phyloP scores from a whole-genome alignment of 1,140 invertebrate genomes.

The Chymomyza costata region DNA sequence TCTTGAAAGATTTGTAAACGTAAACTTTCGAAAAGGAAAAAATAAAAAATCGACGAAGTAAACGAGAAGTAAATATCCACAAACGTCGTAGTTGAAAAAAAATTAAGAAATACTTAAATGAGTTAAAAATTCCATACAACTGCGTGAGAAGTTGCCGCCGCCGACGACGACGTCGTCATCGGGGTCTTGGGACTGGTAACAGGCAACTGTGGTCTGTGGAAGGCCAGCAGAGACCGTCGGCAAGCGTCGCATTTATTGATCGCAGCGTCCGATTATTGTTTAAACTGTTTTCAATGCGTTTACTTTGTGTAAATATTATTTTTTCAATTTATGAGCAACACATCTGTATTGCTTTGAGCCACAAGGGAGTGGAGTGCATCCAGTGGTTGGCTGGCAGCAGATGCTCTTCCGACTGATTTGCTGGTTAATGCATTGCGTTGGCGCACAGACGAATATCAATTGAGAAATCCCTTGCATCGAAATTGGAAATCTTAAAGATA shows the following conservation, averaged over 20 bases:
- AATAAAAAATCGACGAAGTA: constrained; percentile 35
- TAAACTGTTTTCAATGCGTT: constrained; percentile 74
- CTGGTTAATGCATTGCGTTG: constrained; percentile 29
- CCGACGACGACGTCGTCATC: constrained; percentile 13
- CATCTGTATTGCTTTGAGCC: not conserved
- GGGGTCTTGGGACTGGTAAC: not conserved
- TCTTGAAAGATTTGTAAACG: constrained; percentile 67
- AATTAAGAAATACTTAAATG: constrained; percentile 70
- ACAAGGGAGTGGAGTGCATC: too few relatives aligned
- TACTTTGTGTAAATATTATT: constrained; percentile 70
- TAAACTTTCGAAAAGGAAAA: constrained; percentile 64
- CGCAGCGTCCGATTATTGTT: constrained; percentile 68
- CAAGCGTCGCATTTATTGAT: constrained; percentile 55
- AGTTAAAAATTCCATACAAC: constrained; percentile 66
- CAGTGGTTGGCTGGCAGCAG: too few relatives aligned
- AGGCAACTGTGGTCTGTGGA: not conserved
- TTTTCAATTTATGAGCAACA: constrained; percentile 64
- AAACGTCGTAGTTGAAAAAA: constrained; percentile 40
- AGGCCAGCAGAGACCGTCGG: constrained; percentile 1
- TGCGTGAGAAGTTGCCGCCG: constrained; percentile 67
- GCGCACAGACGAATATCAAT: constrained; percentile 70
- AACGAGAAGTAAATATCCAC: constrained; percentile 67
- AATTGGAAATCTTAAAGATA: constrained; percentile 60
- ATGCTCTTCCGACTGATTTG: not conserved
- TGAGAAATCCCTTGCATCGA: constrained; percentile 49